phyloP scores from a whole-genome alignment of 2,113 vertebrate genomes.

The Ammodytes marinus region DNA sequence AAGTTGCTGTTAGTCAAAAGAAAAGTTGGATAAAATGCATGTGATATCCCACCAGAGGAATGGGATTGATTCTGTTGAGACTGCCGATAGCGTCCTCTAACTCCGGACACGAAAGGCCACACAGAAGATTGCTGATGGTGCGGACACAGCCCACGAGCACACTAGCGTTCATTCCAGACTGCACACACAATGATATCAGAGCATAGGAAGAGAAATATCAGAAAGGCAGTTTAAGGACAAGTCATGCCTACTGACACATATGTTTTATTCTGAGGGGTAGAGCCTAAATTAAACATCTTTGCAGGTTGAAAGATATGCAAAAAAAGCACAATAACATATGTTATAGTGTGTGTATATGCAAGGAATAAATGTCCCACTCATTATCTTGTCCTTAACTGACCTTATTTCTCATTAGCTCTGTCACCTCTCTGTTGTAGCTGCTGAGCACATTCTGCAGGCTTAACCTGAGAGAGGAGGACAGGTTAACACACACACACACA shows the following conservation, averaged over 20 bases:
- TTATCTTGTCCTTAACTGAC: slow-evolving; percentile 58
- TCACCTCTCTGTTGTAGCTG: slow-evolving; percentile 66
- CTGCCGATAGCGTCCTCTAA: slow-evolving; percentile 76
- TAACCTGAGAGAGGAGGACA: slow-evolving; percentile 52
- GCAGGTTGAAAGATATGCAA: neutral
- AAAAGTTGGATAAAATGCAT: neutral
- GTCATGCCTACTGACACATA: neutral
- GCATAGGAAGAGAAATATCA: neutral
- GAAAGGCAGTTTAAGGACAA: neutral
- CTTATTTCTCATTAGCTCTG: slow-evolving; percentile 62
- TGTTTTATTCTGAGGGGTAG: neutral
- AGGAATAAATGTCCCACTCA: neutral
- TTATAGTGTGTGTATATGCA: neutral
- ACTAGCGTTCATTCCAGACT: slow-evolving; percentile 55
- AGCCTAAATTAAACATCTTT: neutral
- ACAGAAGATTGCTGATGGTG: slow-evolving; percentile 76
- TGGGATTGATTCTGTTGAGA: slow-evolving; percentile 66
- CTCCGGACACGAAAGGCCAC: slow-evolving; percentile 68
- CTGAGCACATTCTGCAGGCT: slow-evolving; percentile 68
- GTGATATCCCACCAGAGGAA: slow-evolving; percentile 61
- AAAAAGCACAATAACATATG: neutral
- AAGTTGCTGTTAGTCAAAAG: neutral
- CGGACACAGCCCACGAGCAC: slow-evolving; percentile 60
- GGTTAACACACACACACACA: slow-evolving; percentile 22
- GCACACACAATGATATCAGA: slow-evolving; percentile 11